Evolutionary conservation across 2,888 invertebrate species (phyloP), one percentile per base, ranked within the genome.

Genomic region (Kuschelorhynchus macadamiae): DNA sequence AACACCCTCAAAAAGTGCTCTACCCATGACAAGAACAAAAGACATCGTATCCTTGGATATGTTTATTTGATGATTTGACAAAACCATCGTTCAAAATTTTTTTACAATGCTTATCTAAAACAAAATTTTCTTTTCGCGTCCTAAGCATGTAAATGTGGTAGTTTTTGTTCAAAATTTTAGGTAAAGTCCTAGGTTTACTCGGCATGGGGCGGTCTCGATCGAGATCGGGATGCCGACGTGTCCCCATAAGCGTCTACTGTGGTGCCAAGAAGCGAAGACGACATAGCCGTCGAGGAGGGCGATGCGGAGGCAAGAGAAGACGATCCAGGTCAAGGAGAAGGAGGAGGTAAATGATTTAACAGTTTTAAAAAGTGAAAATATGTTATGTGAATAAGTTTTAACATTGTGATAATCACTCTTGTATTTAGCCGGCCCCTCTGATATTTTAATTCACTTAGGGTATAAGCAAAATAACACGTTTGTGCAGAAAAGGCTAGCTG

Each of bases 201-300:
- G 36, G 49, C 8, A 62, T 62, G 62, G 33, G 42, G 5, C 52
- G 62, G 9, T 62, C 52, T 12, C 32, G 55, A 9, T 47, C 55
- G 1, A 49, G 56, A 14, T 61, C 56, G n/a, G 39, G 55, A 8
- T 67, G 67, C 32, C 33, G 44, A 2, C 57, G 33, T 9, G 39
- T 62, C 12, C 46, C 57, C 8, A 30, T 39, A 7, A 55, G 55
- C 41, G 55, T 53, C 1, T 67, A 67, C 14, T 67, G 67, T n/a
- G 32, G 32, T 0, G 49, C 47, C 18, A 36, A 9, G n/a, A 55
- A 8, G 21, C 9, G 56, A 30, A 0, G 25, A 1, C 9, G 42
- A 46, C 21, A n/a, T n/a, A n/a, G 53, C 7, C 30, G 42, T 30
- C 8, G 25, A 42, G 14, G 42, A 3, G 3, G 55, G 16, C 14